These are phyloP conservation scores for Strigamia crassipes DNA, from an alignment of 2,888 invertebrate species.

Conservation along the genomic window DNA sequence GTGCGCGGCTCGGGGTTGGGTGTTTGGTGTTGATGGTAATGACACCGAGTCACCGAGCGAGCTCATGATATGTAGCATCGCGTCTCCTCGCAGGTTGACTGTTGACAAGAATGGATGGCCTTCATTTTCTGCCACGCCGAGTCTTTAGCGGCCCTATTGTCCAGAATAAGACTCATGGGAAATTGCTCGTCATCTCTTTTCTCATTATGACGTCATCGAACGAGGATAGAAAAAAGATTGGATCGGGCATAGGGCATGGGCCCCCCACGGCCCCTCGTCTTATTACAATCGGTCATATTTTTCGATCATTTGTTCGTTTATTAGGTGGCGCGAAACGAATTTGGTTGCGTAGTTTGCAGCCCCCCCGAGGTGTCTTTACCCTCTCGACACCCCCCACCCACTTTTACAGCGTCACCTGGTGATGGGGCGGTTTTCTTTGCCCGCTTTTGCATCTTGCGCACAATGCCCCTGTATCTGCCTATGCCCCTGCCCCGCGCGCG, in stretches of 20 bases:
- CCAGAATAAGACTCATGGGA: conserved; percentile 39
- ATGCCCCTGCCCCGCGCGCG: not conserved
- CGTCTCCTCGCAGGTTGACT: not conserved
- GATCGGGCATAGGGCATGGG: not conserved
- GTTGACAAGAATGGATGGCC: conserved; percentile 42
- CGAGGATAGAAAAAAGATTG: conserved; percentile 26
- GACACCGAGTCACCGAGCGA: not conserved
- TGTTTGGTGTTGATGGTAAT: not conserved
- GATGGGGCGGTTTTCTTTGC: conserved; percentile 2
- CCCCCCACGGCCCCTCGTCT: not conserved
- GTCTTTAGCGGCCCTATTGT: conserved; percentile 38
- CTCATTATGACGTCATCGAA: conserved; percentile 35
- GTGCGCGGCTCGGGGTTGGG: not conserved
- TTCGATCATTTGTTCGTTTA: conserved; percentile 3
- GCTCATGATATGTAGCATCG: not conserved
- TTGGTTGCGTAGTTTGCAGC: conserved; percentile 35
- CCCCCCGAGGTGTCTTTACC: conserved; percentile 3
- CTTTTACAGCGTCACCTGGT: conserved; percentile 23
- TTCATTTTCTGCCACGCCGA: conserved; percentile 23
- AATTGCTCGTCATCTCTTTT: conserved; percentile 40
- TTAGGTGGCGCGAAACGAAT: conserved; percentile 42
- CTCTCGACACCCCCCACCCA: conserved; percentile 12
- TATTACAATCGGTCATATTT: not conserved
- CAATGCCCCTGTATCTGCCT: not conserved
- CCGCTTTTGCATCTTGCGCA: conserved; percentile 13